phyloP scores from a whole-genome alignment of 2,888 invertebrate genomes.

The Gymnoscelis rufifasciata region DNA sequence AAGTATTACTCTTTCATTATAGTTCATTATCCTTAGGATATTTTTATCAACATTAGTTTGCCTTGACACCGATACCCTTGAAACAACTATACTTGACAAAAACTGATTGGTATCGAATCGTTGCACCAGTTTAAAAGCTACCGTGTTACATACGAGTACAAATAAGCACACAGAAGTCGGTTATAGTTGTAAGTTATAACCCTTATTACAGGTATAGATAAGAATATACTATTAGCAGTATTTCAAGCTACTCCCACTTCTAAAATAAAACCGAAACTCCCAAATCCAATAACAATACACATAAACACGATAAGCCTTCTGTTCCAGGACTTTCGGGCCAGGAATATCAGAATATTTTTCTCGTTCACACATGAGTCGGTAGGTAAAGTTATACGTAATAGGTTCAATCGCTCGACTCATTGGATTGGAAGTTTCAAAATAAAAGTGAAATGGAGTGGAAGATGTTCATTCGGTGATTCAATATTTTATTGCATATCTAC shows the following conservation, averaged over 20 bases:
- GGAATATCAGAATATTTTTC: constrained; percentile 45
- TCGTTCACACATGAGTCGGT: constrained; percentile 49
- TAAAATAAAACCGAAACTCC: constrained; percentile 2
- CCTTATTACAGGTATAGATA: too few relatives aligned
- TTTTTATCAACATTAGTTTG: too few relatives aligned
- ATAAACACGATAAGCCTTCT: constrained; percentile 6
- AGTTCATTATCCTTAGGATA: too few relatives aligned
- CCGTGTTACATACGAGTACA: too few relatives aligned
- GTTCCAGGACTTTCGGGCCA: constrained; percentile 19
- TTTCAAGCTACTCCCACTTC: background rate
- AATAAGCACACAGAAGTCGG: too few relatives aligned
- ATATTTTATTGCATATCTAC: constrained; percentile 46
- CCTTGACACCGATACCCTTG: too few relatives aligned
- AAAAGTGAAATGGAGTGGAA: constrained; percentile 67
- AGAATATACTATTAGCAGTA: too few relatives aligned
- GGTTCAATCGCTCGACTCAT: constrained; percentile 62
- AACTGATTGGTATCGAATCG: too few relatives aligned
- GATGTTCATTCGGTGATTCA: constrained; percentile 61
- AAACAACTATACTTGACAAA: too few relatives aligned
- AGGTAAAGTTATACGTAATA: constrained; percentile 62
- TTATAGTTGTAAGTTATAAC: too few relatives aligned
- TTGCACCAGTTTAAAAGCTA: too few relatives aligned
- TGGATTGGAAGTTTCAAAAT: constrained; percentile 68
- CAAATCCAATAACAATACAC: constrained; percentile 11
- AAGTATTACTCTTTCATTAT: too few relatives aligned